These are phyloP conservation scores for Oryzias javanicus DNA, from an alignment of 2,113 vertebrate genomes.

Conservation along the genomic window DNA sequence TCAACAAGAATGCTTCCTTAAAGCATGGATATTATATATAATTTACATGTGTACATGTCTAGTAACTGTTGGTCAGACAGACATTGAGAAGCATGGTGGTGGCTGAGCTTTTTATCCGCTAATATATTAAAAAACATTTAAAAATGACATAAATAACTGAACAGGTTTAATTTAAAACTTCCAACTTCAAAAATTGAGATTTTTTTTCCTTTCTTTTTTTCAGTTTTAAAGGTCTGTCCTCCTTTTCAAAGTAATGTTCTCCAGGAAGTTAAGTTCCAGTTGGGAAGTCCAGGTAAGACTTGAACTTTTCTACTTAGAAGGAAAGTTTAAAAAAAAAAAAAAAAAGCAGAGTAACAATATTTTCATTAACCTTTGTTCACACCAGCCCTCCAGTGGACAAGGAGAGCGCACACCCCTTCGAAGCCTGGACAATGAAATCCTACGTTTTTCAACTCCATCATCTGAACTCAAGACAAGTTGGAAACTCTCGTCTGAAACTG, in stretches of 20 bases:
- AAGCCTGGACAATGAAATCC: conserved; percentile 63
- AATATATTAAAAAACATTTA: no score
- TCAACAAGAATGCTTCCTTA: no score
- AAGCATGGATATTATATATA: no score
- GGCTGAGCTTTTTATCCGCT: no score
- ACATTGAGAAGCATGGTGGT: no score
- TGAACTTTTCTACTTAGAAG: neutral
- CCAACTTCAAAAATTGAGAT: no score
- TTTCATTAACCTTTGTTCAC: conserved; percentile 3
- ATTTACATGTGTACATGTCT: no score
- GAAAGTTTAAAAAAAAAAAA: neutral
- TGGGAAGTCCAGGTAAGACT: conserved; percentile 51
- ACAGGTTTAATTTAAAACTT: no score
- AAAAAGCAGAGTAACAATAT: neutral
- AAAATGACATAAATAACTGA: no score
- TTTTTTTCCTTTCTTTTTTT: neutral
- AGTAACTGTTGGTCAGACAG: no score
- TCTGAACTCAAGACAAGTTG: conserved; percentile 32
- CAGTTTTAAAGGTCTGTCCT: neutral
- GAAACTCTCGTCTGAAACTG: neutral
- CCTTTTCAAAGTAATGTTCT: conserved; percentile 31
- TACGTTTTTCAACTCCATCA: conserved; percentile 24
- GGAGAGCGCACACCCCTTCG: conserved; percentile 57
- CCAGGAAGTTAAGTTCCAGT: conserved; percentile 27
- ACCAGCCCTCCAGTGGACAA: conserved; percentile 42